Base-by-base conservation (phyloP, 2,888 invertebrate genomes). In the Uropetala carovei region DNA sequence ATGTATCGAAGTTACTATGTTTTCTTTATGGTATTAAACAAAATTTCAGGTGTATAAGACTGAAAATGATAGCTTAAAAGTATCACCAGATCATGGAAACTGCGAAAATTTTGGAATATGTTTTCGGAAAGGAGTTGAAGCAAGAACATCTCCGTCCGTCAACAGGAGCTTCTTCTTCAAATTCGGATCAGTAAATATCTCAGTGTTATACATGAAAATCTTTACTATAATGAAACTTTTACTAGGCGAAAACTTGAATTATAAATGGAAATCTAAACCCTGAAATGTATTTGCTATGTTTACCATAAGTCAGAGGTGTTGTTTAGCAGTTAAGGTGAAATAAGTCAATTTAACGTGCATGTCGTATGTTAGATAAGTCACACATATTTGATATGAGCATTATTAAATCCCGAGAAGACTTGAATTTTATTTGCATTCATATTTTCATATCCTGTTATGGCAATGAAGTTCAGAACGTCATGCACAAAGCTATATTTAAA, bases 41-140 rank as follows among this genome's bases (percentile, higher is more conserved):
- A 56, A 8, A 18, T 89, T 89, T 89, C 64, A 64, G 89, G 13
- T 30, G 64, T 27, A n/a, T 43, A 89, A 43, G 43, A 82, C 82
- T 43, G 14, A 16, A 59, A 43, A 89, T 89, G 89, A 56, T 30
- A 43, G n/a, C 43, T 30, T 89, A 43, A 89, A 89, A 43, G 18
- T 0, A 68, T 43, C 68, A 43, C 43, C 43, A 43, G 43, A 75
- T 43, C 16, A 89, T 89, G 89, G 89, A 89, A 10, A 89, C 89
- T n/a, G 43, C 89, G 0, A 43, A 89, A 89, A 89, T 89, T 89
- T 89, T 89, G 89, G 89, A 89, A 43, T 64, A 89, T 30, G 43
- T 89, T 43, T 89, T 89, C 43, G 89, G 89, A 8, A 64, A 89
- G 27, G 89, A 89, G 13, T 43, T 89, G 10, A 64, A 68, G 43